Conservation (phyloP, 2,888 invertebrate genomes). For the Geophilus truncorum region DNA sequence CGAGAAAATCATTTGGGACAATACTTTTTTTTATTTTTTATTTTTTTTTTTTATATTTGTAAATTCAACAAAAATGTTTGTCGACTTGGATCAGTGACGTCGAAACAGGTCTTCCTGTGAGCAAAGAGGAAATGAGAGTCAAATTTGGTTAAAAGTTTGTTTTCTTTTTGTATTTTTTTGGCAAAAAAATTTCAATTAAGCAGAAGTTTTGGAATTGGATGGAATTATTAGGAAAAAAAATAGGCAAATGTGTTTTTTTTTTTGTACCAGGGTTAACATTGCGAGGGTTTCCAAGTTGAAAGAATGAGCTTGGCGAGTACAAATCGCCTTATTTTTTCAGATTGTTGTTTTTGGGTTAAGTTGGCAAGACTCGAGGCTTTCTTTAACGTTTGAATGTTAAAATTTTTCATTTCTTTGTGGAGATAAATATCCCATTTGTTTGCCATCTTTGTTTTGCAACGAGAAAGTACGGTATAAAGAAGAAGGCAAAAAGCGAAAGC, state of each 20-base stretch:
- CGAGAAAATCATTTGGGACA: too few relatives aligned
- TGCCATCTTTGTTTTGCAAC: background rate
- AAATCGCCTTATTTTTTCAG: slow-evolving; percentile 4
- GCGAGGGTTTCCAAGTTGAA: background rate
- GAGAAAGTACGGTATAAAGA: background rate
- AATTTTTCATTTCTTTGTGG: background rate
- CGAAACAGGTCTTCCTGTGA: too few relatives aligned
- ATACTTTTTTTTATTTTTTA: too few relatives aligned
- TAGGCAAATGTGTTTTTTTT: background rate
- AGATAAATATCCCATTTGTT: background rate
- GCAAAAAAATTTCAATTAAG: too few relatives aligned
- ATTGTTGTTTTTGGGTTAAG: slow-evolving; percentile 10
- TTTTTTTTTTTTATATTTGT: too few relatives aligned
- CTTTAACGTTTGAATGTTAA: background rate
- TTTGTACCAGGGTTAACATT: too few relatives aligned
- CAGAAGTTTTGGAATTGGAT: background rate
- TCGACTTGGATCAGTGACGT: too few relatives aligned
- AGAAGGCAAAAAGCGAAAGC: background rate
- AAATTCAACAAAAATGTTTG: too few relatives aligned
- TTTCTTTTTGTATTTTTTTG: background rate
- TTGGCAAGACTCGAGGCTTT: background rate
- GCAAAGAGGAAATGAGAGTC: too few relatives aligned
- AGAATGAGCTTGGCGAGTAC: slow-evolving; percentile 10
- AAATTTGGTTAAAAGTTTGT: background rate
- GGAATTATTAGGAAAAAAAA: background rate